Conservation (phyloP, 2,888 invertebrate genomes). For the Saturnia japonica region DNA sequence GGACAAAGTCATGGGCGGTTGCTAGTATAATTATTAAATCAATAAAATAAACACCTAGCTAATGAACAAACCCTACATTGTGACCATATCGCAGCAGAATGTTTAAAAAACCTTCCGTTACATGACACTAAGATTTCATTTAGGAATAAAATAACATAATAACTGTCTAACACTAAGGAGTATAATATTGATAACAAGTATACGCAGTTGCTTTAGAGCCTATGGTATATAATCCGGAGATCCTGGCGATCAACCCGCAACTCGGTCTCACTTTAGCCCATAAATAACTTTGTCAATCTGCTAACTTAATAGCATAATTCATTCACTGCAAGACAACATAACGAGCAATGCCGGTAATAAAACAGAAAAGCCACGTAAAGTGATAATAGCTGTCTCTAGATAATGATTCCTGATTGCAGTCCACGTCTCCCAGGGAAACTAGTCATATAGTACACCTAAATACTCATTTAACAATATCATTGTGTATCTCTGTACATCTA, state of each 20-base stretch:
- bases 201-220: not conserved
- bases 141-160: no score
- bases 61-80: no score
- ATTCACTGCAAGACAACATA: conserved; percentile 79
- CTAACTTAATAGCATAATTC: conserved; percentile 82
- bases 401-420: conserved; percentile 79
- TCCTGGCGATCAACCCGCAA: conserved; percentile 65
- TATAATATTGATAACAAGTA: no score
- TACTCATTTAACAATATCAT: conserved; percentile 27
- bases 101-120: no score
- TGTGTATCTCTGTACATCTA: conserved; percentile 26
- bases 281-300: conserved; percentile 82
- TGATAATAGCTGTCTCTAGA: conserved; percentile 81
- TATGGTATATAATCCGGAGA: conserved; percentile 33
- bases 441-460: conserved; percentile 36
- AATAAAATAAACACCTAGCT: no score
- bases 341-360: conserved; percentile 80
- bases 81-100: no score
- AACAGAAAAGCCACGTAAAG: conserved; percentile 79
- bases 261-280: conserved; percentile 73
- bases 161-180: no score
- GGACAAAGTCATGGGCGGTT: no score
- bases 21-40: no score
- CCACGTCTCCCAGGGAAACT: conserved; percentile 64
- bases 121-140: no score